Conservation (phyloP, 2,113 vertebrate species). For the Tichodroma muraria region DNA sequence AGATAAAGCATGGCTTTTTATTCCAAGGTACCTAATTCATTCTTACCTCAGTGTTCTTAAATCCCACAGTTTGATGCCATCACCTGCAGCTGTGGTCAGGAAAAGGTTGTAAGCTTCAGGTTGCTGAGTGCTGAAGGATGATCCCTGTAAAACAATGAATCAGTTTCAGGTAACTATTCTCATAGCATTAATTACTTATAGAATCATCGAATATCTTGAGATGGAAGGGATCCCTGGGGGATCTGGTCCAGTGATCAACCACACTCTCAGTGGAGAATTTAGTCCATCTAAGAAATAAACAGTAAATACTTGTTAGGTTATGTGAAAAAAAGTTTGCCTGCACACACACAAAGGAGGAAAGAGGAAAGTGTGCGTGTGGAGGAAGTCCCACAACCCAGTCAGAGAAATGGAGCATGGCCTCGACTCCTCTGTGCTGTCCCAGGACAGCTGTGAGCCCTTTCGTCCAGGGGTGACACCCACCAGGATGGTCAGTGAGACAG, state of each 20-base stretch:
- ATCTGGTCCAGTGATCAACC: neutral
- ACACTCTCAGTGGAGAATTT: neutral
- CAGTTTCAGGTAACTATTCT: neutral
- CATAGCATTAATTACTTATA: neutral
- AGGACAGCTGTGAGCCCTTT: neutral
- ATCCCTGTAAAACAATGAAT: conserved; percentile 73
- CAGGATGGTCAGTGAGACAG: neutral
- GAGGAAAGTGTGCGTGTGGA: neutral
- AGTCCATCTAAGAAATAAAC: neutral
- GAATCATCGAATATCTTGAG: neutral
- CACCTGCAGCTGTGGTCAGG: conserved; percentile 78
- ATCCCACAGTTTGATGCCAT: conserved; percentile 88
- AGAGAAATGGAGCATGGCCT: neutral
- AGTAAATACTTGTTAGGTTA: neutral
- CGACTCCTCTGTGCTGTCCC: rapidly evolving
- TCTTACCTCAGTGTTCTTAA: conserved; percentile 81
- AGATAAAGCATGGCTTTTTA: neutral
- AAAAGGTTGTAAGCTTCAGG: conserved; percentile 83
- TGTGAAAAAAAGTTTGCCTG: neutral
- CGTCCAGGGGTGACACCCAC: neutral
- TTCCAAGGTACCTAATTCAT: neutral
- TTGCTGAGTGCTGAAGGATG: conserved; percentile 73
- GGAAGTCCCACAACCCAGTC: neutral
- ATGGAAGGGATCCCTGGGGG: neutral
- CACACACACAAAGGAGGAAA: neutral